Evolutionary conservation across 1,140 invertebrate genomes (phyloP), one percentile per base, ranked within the genome.

Genomic region (Bradynema listronoti): DNA sequence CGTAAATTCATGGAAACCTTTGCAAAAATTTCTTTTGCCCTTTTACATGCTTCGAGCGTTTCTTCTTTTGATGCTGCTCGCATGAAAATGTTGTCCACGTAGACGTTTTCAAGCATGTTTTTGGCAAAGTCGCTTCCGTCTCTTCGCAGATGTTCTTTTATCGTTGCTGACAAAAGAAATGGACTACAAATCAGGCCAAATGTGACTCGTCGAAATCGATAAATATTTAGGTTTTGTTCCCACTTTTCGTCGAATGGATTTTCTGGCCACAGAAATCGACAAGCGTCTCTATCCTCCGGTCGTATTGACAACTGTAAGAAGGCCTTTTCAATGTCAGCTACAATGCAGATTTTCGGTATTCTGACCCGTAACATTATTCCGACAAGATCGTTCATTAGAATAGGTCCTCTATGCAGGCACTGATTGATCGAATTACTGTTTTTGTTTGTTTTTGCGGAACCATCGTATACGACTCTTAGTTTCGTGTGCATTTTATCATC

Each of bases 71-170:
- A 39, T 1, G 45, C 32, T 4, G 39, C 50, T 49, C 32, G 41
- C 5, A 49, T 3, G 14, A 53, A 39, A 6, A 69, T 27, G 33
- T 69, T 69, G 33, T 69, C 66, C 4, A 70, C 62, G 41, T 69
- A 69, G 14, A 55, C 42, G 27, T 61, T 69, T 11, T 50, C 16
- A n/a, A 16, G n/a, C 4, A 61, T n/a, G 19, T 39, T 24, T 9
- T 5, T 3, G 9, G 32, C n/a, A 3, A 58, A 1, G 24, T 50
- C 22, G 1, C 25, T 24, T 6, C 11, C 1, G 4, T 49, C 4
- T 5, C 41, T 34, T 2, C 25, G 0, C 32, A 69, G 41, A 27
- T 70, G 67, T 11, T 55, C 50, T 0, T 33, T 19, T 36, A 67
- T 62, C 1, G 65, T 73, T 1, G 24, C 65, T 4, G 58, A 33